Percentiles rank a stretch among this genome's conserved stretches.
Conservation (phyloP, 2,888 invertebrate genomes). For the Noctua janthina region DNA sequence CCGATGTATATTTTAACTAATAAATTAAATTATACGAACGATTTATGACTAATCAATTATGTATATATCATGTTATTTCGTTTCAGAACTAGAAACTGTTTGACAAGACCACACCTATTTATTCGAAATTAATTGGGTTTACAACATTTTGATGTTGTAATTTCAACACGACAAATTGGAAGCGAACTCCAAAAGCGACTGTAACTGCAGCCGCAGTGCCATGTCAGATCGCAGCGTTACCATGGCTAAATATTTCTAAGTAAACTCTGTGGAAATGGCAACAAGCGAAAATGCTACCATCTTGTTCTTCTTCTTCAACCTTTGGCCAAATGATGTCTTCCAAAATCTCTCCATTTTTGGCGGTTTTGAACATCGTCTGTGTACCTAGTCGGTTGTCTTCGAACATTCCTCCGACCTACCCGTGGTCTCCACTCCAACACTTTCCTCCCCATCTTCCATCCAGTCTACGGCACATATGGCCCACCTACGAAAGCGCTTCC, state of each 20-base stretch:
- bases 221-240: neutral
- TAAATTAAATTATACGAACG: constrained; percentile 57
- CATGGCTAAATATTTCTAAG: neutral
- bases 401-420: neutral
- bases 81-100: constrained; percentile 44
- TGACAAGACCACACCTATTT: constrained; percentile 48
- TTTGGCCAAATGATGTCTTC: neutral
- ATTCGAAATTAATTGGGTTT: constrained; percentile 28
- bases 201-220: neutral
- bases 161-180: neutral
- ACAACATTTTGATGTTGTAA: neutral
- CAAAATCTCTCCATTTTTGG: neutral
- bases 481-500: neutral
- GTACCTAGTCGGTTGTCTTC: neutral
- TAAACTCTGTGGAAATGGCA: neutral
- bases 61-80: constrained; percentile 36
- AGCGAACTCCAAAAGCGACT: neutral
- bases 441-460: neutral
- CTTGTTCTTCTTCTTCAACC: neutral
- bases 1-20: constrained; percentile 46
- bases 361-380: neutral
- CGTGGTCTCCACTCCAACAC: neutral
- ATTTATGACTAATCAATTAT: constrained; percentile 58
- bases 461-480: neutral
- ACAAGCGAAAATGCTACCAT: neutral